Evolutionary conservation across 2,113 vertebrate species (phyloP), one percentile per base, ranked within the genome.

Genomic region (Salvelinus fontinalis): DNA sequence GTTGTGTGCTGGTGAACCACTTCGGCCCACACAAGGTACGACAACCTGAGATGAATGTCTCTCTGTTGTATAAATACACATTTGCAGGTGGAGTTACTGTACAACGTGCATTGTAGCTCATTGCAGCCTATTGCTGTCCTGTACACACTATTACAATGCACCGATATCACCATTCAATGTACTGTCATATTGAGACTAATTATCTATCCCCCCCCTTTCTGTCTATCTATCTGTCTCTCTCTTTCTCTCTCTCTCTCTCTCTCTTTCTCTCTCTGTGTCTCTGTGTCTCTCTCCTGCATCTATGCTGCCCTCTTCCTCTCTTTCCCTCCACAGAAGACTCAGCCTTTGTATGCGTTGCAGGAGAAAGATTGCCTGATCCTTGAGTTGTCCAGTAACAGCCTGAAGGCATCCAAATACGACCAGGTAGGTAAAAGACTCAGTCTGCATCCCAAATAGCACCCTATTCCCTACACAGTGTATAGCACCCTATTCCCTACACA

Each of bases 301-400:
- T 67, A 3, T 4, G 20, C 24, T 4, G 2, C 24, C 22, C n/a
- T 12, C 24, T 3, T 26, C 24, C 22, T 44, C 22, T 65, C 64
- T 26, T 26, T 65, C 11, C 6, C 62, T 65, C 64, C 29, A 22
- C 73, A 98, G 96, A 94, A 93, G 84, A 80, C 91, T 82, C 94
- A 93, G 87, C 93, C 94, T 82, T 91, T 93, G 83, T 90, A 93
- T 88, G 93, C 90, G 26, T 78, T 86, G 89, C 92, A 88, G 75
- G 92, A 93, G 75, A 87, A 90, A 82, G 87, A 72, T 48, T 73
- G 73, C 72, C 83, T 84, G 39, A 44, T 44, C 39, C 9, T 44
- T 62, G 91, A 93, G 75, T 75, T 94, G 84, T 93, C 92, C 31
- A 88, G 69, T 77, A 85, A 87, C 72, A 90, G 89, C 51, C 77